These are phyloP conservation scores for Illadopsis cleaveri DNA, from an alignment of 2,113 vertebrate species.

Conservation along the genomic window DNA sequence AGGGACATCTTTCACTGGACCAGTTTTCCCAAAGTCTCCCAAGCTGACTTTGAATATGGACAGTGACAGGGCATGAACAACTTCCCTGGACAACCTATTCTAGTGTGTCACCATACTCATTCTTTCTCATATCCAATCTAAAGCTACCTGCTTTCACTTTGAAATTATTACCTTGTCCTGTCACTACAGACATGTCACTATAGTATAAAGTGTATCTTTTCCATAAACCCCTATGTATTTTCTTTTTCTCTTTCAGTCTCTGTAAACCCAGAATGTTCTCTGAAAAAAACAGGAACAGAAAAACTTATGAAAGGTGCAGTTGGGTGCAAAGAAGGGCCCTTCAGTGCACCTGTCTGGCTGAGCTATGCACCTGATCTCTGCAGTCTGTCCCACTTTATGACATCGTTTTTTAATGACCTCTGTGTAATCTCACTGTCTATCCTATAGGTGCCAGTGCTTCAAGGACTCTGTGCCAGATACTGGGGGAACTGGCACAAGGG, in stretches of 20 bases:
- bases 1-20: background rate
- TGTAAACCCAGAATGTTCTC: background rate
- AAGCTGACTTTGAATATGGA: background rate
- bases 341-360: rapidly evolving
- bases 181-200: background rate
- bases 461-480: background rate
- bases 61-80: background rate
- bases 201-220: background rate
- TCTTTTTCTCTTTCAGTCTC: background rate
- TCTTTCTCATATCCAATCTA: background rate
- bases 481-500: rapidly evolving
- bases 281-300: background rate
- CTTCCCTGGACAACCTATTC: background rate
- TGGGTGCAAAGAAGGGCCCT: rapidly evolving
- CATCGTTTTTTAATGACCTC: background rate
- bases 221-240: background rate
- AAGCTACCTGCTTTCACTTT: background rate
- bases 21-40: background rate
- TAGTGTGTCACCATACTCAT: background rate
- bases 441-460: background rate
- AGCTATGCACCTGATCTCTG: background rate
- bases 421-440: background rate
- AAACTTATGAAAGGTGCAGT: background rate
- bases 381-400: background rate
- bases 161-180: background rate